A percentile compares a stretch with the other conserved stretches of the same genome.
phyloP scores from a whole-genome alignment of 2,888 invertebrate genomes.

The Linyphia triangularis region DNA sequence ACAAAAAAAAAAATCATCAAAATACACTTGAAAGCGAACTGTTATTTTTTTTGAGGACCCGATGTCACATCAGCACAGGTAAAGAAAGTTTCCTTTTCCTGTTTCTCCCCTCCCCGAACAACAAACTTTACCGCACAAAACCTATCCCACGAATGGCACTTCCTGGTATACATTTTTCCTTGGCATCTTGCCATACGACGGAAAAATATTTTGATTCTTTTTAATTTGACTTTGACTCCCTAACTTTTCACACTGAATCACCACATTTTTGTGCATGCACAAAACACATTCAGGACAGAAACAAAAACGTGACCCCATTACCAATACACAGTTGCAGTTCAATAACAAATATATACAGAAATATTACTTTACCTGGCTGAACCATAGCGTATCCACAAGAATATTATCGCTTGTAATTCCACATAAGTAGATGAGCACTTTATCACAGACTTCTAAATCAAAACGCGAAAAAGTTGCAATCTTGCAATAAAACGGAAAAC shows the following conservation, averaged over 20 bases:
- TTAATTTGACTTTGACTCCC: neutral
- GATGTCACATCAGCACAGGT: neutral
- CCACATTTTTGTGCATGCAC: neutral
- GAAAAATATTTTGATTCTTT: slow-evolving; percentile 25
- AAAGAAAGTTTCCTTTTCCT: slow-evolving; percentile 29
- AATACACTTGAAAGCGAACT: neutral
- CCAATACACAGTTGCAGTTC: slow-evolving; percentile 14
- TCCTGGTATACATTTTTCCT: slow-evolving; percentile 51
- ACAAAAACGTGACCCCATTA: slow-evolving; percentile 37
- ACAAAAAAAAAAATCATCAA: neutral
- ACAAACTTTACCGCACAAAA: slow-evolving; percentile 16
- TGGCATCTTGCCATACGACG: slow-evolving; percentile 52
- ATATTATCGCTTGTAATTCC: slow-evolving; percentile 26
- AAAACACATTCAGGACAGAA: too few species aligned
- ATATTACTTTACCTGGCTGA: slow-evolving; percentile 52
- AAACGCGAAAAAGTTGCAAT: slow-evolving; percentile 15
- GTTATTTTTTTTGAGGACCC: neutral
- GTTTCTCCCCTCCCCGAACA: slow-evolving; percentile 28
- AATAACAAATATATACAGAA: slow-evolving; percentile 15
- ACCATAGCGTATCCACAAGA: slow-evolving; percentile 55
- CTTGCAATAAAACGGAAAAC: neutral
- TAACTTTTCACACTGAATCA: neutral
- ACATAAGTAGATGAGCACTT: slow-evolving; percentile 23
- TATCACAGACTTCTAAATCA: slow-evolving; percentile 18
- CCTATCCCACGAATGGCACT: slow-evolving; percentile 43